Conservation (phyloP, 2,113 vertebrate species). For the Machaerirhynchus nigripectus region DNA sequence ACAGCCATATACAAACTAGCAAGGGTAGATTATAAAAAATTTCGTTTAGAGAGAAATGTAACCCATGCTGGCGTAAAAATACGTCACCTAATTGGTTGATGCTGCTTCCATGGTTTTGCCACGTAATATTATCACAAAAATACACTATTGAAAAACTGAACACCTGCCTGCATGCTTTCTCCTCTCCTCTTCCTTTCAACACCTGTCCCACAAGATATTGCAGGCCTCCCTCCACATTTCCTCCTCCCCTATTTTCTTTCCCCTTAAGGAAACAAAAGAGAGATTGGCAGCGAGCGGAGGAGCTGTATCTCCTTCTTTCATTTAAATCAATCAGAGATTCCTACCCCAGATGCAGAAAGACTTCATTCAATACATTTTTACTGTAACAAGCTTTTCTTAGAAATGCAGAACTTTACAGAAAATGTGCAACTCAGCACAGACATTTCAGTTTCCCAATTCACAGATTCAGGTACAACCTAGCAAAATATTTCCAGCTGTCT, state of each 20-base stretch:
- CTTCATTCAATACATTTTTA: background rate
- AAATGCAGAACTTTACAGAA: background rate
- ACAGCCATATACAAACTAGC: background rate
- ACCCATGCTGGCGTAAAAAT: background rate
- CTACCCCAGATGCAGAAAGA: background rate
- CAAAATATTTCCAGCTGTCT: background rate
- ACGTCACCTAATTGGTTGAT: background rate
- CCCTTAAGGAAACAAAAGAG: background rate
- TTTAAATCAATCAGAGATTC: background rate
- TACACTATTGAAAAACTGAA: background rate
- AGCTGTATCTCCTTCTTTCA: background rate
- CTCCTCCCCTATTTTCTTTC: rapidly evolving
- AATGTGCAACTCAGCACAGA: background rate
- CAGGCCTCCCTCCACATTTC: background rate
- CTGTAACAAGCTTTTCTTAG: background rate
- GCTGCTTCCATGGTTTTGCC: background rate
- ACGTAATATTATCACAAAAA: background rate
- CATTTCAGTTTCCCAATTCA: background rate
- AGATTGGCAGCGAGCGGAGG: background rate
- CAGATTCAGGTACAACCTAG: background rate
- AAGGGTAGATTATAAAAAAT: background rate
- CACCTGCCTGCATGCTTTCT: background rate
- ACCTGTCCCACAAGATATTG: background rate
- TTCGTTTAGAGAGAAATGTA: background rate
- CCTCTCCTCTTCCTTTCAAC: background rate